Percentiles rank a stretch among this genome's conserved stretches.
Conservation (phyloP, 2,888 invertebrate species). For the Oxyteleia sp. region DNA sequence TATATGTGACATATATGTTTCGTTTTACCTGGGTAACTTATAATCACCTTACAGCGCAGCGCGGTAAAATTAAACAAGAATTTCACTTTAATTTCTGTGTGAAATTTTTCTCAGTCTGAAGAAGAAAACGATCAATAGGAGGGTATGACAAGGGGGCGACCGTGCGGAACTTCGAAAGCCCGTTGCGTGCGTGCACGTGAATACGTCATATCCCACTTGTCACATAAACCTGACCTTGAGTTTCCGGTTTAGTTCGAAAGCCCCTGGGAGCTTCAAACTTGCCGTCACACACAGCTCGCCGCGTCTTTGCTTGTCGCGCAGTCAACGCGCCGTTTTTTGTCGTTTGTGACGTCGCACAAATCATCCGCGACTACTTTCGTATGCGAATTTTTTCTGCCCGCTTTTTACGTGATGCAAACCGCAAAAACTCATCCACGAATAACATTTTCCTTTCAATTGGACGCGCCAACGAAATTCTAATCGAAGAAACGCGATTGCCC, state of each 20-base stretch:
- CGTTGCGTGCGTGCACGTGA: slow-evolving; percentile 61
- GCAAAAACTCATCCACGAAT: neutral
- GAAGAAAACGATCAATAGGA: slow-evolving; percentile 48
- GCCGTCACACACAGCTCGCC: slow-evolving; percentile 41
- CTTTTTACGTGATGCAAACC: neutral
- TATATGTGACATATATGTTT: too few species aligned
- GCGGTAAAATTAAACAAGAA: too few species aligned
- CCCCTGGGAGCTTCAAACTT: slow-evolving; percentile 40
- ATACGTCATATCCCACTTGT: slow-evolving; percentile 59
- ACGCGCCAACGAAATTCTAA: slow-evolving; percentile 28
- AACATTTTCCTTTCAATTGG: slow-evolving; percentile 11
- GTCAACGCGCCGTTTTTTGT: slow-evolving; percentile 15
- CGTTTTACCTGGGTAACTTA: too few species aligned
- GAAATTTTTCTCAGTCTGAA: too few species aligned
- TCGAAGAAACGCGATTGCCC: slow-evolving; percentile 24
- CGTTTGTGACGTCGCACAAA: slow-evolving; percentile 14
- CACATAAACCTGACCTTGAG: slow-evolving; percentile 69
- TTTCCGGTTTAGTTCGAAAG: slow-evolving; percentile 48
- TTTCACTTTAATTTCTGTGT: too few species aligned
- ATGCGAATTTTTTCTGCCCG: neutral
- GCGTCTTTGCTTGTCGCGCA: slow-evolving; percentile 37
- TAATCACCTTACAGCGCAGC: too few species aligned
- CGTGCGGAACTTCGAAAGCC: slow-evolving; percentile 39
- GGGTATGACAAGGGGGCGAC: slow-evolving; percentile 2
- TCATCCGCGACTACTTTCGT: neutral